Base-by-base conservation (phyloP, 2,113 vertebrate species). In the Melozone crissalis region DNA sequence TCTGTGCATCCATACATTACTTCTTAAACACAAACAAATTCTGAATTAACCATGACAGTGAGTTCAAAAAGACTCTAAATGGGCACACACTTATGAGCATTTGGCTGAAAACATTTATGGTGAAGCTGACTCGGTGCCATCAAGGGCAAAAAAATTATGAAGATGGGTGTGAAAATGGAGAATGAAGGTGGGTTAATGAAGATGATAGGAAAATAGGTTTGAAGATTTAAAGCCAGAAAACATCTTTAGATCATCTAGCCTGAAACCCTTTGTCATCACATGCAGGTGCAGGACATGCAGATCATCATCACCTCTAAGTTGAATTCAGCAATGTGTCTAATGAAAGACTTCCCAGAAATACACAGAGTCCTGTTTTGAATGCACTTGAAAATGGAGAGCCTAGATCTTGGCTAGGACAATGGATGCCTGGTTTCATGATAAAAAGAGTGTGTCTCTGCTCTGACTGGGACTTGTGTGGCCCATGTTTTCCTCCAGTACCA, bases 21-120 rank as follows among this genome's bases (percentile, higher is more conserved):
- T 82, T 79, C 77, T 95, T 84, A 69, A 96, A 81, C 90, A 78
- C 76, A 86, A 89, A 89, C 68, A 91, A 92, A 88, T 75, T 81
- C 52, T 87, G 85, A 72, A 84, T 89, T 81, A 86, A 65, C 47
- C 54, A 52, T 46, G 39, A n/a, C 88, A 94, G 21, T 0, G 8
- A 58, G 73, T 84, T 84, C 54, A n/a, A 62, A 87, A 89, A 81
- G 55, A 23, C 55, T 87, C 55, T 87, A 87, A 89, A 80, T 69
- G 24, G 86, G 83, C 62, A 76, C 43, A 23, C 55, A 7, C 19
- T 85, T 88, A 31, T 8, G 14, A 83, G 15, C n/a, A 44, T 66
- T 67, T 67, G 26, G 30, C 31, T 89, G 82, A 89, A 89, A 95
- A 89, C 26, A 21, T 58, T 67, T 71, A n/a, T 46, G 7, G 23